These are phyloP conservation scores for Polydrusus cervinus DNA, from an alignment of 2,888 invertebrate genomes.

Conservation along the genomic window DNA sequence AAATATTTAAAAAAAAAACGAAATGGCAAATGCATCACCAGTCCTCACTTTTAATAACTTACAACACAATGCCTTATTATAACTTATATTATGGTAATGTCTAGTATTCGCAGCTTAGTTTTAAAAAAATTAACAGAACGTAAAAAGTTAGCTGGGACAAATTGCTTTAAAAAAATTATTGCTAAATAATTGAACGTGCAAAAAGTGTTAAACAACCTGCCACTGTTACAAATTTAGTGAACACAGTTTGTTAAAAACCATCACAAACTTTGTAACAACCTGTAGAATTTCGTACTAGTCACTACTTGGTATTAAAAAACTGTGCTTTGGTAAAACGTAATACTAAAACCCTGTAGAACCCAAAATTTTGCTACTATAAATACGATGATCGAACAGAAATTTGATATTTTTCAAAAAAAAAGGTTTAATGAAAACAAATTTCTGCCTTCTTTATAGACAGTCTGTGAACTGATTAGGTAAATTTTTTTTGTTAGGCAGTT, in stretches of 20 bases:
- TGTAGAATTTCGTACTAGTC: conserved; percentile 2
- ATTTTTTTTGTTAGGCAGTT: neutral
- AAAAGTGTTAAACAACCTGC: too few species aligned
- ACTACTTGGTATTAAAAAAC: conserved; percentile 1
- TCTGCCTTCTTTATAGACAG: too few species aligned
- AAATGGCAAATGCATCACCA: too few species aligned
- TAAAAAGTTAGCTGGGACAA: neutral
- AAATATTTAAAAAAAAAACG: too few species aligned
- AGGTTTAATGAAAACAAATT: too few species aligned
- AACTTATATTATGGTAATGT: conserved; percentile 3
- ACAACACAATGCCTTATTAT: conserved; percentile 1
- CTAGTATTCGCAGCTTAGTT: conserved; percentile 2
- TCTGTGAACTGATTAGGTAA: too few species aligned
- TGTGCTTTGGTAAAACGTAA: neutral
- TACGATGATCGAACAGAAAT: neutral
- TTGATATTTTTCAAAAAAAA: too few species aligned
- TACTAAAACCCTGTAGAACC: conserved; percentile 31
- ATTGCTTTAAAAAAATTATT: conserved; percentile 8
- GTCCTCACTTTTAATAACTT: neutral
- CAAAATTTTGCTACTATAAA: conserved; percentile 8
- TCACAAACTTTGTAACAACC: neutral
- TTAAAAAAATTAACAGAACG: neutral
- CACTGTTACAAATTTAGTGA: too few species aligned
- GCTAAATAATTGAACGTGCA: neutral
- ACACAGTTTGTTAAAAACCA: too few species aligned